These are phyloP conservation scores for Odontesthes bonariensis DNA, from an alignment of 2,113 vertebrate species.

Conservation along the genomic window DNA sequence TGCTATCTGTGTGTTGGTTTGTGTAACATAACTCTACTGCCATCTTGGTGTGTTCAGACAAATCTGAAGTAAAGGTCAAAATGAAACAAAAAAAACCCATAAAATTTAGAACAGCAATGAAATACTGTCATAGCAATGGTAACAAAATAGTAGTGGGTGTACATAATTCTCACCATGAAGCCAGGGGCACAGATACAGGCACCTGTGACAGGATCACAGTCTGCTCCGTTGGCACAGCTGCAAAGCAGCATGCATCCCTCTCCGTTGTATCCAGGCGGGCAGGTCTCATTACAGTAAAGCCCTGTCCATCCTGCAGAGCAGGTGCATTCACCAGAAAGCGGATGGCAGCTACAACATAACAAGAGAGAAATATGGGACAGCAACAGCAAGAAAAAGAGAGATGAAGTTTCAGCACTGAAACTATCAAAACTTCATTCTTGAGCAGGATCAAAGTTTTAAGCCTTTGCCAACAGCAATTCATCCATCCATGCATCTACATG, in stretches of 20 bases:
- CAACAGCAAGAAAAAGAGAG: conserved; percentile 40
- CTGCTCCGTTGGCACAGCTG: conserved; percentile 91
- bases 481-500: conserved; percentile 57
- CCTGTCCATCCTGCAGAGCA: conserved; percentile 95
- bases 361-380: conserved; percentile 51
- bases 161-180: conserved; percentile 86
- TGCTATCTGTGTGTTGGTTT: background rate
- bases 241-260: conserved; percentile 89
- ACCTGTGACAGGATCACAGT: conserved; percentile 92
- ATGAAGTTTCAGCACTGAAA: conserved; percentile 43
- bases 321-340: conserved; percentile 94
- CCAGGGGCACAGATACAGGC: conserved; percentile 91
- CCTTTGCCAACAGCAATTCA: conserved; percentile 57
- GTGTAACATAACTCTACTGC: background rate
- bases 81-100: conserved; percentile 17
- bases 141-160: conserved; percentile 16
- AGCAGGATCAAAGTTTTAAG: conserved; percentile 62
- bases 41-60: background rate
- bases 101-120: too few relatives aligned
- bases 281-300: conserved; percentile 95
- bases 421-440: conserved; percentile 53
- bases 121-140: background rate
- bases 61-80: conserved; percentile 19
- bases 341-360: conserved; percentile 90
- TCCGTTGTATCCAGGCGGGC: conserved; percentile 89